phyloP scores from a whole-genome alignment of 2,888 invertebrate species.

The Netelia fuscicornis region DNA sequence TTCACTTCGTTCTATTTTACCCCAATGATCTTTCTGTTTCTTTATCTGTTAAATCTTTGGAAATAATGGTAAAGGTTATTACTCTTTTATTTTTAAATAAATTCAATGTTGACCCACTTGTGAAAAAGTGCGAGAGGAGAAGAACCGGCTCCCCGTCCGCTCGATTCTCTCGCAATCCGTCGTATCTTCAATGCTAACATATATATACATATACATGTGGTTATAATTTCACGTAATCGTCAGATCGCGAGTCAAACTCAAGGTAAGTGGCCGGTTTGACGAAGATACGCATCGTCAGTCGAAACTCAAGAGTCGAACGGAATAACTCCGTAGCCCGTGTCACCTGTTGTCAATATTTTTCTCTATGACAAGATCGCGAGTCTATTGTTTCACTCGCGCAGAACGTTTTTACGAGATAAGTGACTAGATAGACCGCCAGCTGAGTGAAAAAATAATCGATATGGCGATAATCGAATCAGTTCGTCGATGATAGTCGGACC shows the following conservation, averaged over 20 bases:
- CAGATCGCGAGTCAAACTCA: slow-evolving; percentile 3
- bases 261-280: slow-evolving; percentile 8
- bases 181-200: neutral
- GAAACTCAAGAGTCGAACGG: slow-evolving; percentile 25
- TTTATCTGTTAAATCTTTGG: neutral
- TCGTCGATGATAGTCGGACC: slow-evolving; percentile 47
- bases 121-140: neutral
- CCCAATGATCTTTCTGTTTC: neutral
- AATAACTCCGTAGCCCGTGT: neutral
- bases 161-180: neutral
- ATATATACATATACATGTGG: neutral
- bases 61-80: neutral
- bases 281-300: slow-evolving; percentile 1
- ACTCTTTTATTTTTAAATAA: neutral
- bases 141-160: neutral
- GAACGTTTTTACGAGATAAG: slow-evolving; percentile 43
- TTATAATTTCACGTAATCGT: slow-evolving; percentile 18
- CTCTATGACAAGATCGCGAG: neutral
- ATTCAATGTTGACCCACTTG: slow-evolving; percentile 1
- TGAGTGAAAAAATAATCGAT: slow-evolving; percentile 26
- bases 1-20: no score
- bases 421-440: slow-evolving; percentile 5
- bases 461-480: slow-evolving; percentile 56
- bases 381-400: neutral
- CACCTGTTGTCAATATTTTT: neutral